Evolutionary conservation across 2,888 invertebrate genomes (phyloP).

Genomic region (Zhuqinia jingwanae): DNA sequence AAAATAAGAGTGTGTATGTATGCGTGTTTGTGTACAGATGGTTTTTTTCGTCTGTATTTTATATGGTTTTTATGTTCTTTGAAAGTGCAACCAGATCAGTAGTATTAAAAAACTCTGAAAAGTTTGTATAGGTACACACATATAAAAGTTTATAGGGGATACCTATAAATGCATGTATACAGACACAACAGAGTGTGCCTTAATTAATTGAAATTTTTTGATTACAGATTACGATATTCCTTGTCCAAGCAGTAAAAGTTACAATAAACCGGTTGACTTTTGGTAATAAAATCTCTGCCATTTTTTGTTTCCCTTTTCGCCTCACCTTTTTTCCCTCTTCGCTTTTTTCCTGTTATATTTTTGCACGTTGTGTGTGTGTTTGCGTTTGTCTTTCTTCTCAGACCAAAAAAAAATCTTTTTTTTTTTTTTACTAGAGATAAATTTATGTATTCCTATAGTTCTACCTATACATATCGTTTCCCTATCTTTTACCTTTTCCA

Average conservation of each 20-base stretch:
- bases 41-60: slow-evolving; percentile 37
- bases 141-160: neutral
- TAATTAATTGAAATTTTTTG: slow-evolving; percentile 72
- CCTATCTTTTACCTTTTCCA: slow-evolving; percentile 15
- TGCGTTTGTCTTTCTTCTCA: neutral
- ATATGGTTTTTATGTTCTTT: slow-evolving; percentile 16
- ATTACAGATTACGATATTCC: slow-evolving; percentile 65
- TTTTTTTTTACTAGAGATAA: neutral
- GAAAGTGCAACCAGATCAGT: slow-evolving; percentile 5
- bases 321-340: slow-evolving; percentile 26
- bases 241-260: slow-evolving; percentile 59
- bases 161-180: neutral
- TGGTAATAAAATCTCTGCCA: slow-evolving; percentile 48
- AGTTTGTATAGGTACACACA: neutral
- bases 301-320: slow-evolving; percentile 35
- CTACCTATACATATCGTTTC: no score
- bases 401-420: no score
- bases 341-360: slow-evolving; percentile 11
- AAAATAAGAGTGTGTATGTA: slow-evolving; percentile 30
- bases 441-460: no score
- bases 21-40: neutral
- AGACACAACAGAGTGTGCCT: neutral
- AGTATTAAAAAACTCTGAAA: neutral
- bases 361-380: no score
- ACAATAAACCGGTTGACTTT: slow-evolving; percentile 59